Percentiles rank a stretch among this genome's conserved stretches.
Conservation (phyloP, 2,888 invertebrate genomes). For the Calephelis perditalis region DNA sequence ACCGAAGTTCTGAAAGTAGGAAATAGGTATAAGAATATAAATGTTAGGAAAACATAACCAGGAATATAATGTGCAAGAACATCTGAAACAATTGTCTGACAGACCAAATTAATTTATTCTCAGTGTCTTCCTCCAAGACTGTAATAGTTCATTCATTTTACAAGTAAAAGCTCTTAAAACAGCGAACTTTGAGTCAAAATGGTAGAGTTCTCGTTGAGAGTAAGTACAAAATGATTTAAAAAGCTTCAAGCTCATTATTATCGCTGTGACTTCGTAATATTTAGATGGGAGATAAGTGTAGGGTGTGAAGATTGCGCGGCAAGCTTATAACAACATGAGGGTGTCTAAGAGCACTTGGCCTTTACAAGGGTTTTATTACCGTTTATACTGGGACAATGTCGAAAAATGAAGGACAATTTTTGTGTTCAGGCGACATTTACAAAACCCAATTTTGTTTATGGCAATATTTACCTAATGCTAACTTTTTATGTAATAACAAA, state of each 20-base stretch:
- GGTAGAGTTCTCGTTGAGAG: not conserved
- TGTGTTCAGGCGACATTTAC: constrained; percentile 27
- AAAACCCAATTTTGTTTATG: not conserved
- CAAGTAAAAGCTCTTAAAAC: no score
- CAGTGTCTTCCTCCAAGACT: no score
- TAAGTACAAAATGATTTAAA: not conserved
- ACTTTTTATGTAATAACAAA: not conserved
- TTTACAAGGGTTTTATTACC: constrained; percentile 41
- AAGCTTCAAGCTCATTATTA: constrained; percentile 19
- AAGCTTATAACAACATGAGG: constrained; percentile 35
- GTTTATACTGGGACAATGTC: constrained; percentile 36
- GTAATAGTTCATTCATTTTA: no score
- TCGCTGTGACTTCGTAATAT: constrained; percentile 25
- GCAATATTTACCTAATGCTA: constrained; percentile 4
- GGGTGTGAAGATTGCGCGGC: constrained; percentile 30
- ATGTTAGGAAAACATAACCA: no score
- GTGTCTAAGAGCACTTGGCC: constrained; percentile 34
- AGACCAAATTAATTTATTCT: not conserved
- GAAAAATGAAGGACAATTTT: constrained; percentile 33
- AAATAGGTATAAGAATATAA: no score
- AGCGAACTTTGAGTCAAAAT: not conserved
- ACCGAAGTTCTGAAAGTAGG: no score
- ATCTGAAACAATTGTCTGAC: no score
- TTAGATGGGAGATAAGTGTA: constrained; percentile 27
- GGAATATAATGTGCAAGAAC: no score